A percentile compares a stretch with the other conserved stretches of the same genome.
Evolutionary conservation across 2,113 vertebrate genomes (phyloP).

Genomic region (Hemiscyllium ocellatum): DNA sequence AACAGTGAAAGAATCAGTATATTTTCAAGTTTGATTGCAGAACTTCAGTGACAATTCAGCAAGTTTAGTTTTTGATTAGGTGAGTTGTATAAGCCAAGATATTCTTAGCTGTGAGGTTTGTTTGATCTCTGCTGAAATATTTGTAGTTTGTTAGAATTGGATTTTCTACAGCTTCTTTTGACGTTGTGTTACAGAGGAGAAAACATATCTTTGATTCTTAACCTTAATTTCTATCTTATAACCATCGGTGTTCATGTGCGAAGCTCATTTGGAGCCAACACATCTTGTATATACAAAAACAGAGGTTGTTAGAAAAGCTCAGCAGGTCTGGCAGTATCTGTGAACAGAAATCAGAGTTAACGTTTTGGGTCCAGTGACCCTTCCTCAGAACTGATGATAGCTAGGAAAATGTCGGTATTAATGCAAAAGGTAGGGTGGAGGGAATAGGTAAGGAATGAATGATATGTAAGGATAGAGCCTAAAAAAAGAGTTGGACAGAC

Average conservation of each 20-base stretch:
- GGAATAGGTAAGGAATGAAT: too few relatives aligned
- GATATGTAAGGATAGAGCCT: too few relatives aligned
- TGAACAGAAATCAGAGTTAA: too few relatives aligned
- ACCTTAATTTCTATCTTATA: not conserved
- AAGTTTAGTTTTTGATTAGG: not conserved
- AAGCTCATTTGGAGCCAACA: not conserved
- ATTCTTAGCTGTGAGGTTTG: not conserved
- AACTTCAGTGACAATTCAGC: not conserved
- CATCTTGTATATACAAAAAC: too few relatives aligned
- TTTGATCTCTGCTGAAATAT: not conserved
- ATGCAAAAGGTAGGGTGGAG: too few relatives aligned
- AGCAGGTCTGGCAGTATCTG: too few relatives aligned
- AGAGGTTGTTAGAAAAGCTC: too few relatives aligned
- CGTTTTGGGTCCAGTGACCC: too few relatives aligned
- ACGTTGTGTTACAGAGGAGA: not conserved
- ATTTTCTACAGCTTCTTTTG: not conserved
- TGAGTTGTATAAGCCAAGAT: not conserved
- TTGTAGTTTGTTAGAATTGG: not conserved
- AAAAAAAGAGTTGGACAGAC: too few relatives aligned
- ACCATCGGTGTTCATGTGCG: not conserved
- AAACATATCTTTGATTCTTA: not conserved
- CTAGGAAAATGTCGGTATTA: too few relatives aligned
- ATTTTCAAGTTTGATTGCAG: not conserved
- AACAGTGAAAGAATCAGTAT: not conserved
- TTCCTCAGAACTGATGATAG: too few relatives aligned